Percentiles rank a stretch among this genome's conserved stretches.
Conservation (phyloP, 2,113 vertebrate genomes). For the Corythornis cristatus region DNA sequence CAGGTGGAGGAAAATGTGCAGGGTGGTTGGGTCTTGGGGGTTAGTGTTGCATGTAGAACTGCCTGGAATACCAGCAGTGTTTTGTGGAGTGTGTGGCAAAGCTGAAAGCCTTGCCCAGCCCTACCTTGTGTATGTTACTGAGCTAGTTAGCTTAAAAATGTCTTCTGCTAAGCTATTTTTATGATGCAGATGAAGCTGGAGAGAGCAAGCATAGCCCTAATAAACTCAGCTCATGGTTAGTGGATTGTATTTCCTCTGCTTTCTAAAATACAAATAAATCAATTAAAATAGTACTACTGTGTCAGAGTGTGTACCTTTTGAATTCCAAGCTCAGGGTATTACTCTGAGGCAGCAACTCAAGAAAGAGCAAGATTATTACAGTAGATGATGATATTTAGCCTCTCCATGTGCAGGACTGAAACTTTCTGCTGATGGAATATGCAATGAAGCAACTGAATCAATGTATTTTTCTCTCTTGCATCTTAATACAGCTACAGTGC, state of each 20-base stretch:
- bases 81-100: not conserved
- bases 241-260: not conserved
- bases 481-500: not conserved
- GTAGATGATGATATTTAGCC: not conserved
- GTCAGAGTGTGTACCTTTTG: not conserved
- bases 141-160: not conserved
- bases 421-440: not conserved
- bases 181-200: not conserved
- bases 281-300: not conserved
- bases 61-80: not conserved
- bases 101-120: not conserved
- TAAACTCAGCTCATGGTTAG: not conserved
- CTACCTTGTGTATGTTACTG: not conserved
- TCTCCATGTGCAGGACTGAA: not conserved
- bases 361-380: not conserved
- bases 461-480: not conserved
- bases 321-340: not conserved
- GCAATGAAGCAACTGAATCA: not conserved
- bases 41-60: not conserved
- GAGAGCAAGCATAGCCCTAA: not conserved
- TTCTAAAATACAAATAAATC: not conserved
- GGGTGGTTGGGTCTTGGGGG: not conserved
- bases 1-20: not conserved
- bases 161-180: not conserved
- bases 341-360: not conserved